Evolutionary conservation across 2,888 invertebrate genomes (phyloP).

Genomic region (Aporophyla lueneburgensis): DNA sequence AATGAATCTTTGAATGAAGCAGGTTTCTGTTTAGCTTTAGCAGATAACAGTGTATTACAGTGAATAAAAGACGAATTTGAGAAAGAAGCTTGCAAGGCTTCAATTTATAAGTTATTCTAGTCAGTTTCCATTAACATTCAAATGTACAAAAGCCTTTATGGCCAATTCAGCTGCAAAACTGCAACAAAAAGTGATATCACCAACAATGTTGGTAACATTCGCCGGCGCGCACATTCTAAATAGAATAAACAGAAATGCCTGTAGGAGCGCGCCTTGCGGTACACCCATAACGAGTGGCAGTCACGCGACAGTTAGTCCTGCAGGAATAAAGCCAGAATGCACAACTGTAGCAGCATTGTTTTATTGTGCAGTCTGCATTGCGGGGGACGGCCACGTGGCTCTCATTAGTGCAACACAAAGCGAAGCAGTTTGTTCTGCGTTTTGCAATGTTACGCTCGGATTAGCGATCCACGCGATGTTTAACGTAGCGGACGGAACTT

Average conservation of each 20-base stretch:
- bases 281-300: slow-evolving; percentile 82
- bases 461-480: slow-evolving; percentile 85
- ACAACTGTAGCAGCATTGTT: slow-evolving; percentile 88
- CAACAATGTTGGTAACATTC: slow-evolving; percentile 74
- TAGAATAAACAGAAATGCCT: slow-evolving; percentile 79
- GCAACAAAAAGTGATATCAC: slow-evolving; percentile 64
- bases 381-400: slow-evolving; percentile 90
- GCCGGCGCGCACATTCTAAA: slow-evolving; percentile 73
- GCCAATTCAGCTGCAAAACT: slow-evolving; percentile 56
- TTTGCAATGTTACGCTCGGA: slow-evolving; percentile 88
- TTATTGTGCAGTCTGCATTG: slow-evolving; percentile 90
- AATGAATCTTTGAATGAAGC: slow-evolving; percentile 46
- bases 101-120: background rate
- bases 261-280: slow-evolving; percentile 81
- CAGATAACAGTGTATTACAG: slow-evolving; percentile 24
- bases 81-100: background rate
- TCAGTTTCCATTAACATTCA: slow-evolving; percentile 6
- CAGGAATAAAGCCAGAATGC: slow-evolving; percentile 87
- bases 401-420: slow-evolving; percentile 90
- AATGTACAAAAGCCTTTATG: slow-evolving; percentile 38
- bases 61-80: slow-evolving; percentile 7
- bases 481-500: slow-evolving; percentile 85
- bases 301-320: slow-evolving; percentile 88
- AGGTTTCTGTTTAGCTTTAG: slow-evolving; percentile 28
- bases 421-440: slow-evolving; percentile 89